Conservation (phyloP, 2,888 invertebrate genomes). For the Meganola albula region DNA sequence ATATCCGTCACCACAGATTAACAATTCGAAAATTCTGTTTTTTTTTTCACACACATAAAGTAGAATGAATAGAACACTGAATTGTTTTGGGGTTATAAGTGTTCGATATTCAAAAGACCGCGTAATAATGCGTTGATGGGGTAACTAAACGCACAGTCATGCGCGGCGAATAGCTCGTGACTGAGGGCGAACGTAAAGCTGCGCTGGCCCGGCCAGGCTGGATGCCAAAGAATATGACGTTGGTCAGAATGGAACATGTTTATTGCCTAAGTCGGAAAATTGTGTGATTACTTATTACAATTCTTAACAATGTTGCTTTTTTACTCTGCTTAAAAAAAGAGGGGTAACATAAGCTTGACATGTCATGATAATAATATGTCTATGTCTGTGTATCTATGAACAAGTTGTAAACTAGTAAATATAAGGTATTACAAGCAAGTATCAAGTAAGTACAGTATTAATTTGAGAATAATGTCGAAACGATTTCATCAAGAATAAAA, state of each 20-base stretch:
- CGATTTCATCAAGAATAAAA: too few species aligned
- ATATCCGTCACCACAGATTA: constrained; percentile 19
- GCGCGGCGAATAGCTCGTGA: constrained; percentile 49
- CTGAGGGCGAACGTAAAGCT: constrained; percentile 66
- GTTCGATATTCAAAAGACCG: constrained; percentile 46
- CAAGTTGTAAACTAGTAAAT: too few species aligned
- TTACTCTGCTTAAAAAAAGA: too few species aligned
- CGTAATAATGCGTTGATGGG: constrained; percentile 31
- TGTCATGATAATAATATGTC: too few species aligned
- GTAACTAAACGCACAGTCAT: constrained; percentile 19
- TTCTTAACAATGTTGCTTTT: not conserved
- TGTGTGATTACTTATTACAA: not conserved
- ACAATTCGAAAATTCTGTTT: constrained; percentile 10
- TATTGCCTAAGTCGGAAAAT: constrained; percentile 11
- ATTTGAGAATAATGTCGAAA: too few species aligned
- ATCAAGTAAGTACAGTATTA: too few species aligned
- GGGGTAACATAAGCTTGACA: too few species aligned
- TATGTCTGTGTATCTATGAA: too few species aligned
- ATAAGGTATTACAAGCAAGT: too few species aligned
- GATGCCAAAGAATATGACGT: constrained; percentile 48
- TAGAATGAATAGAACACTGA: constrained; percentile 10
- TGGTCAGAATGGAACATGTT: constrained; percentile 17
- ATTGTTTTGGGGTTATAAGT: constrained; percentile 24
- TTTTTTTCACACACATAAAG: constrained; percentile 16
- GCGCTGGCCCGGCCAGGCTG: constrained; percentile 65